Evolutionary conservation across 2,113 vertebrate species (phyloP), one percentile per base, ranked within the genome.

Genomic region (pig (Sus scrofa)): DNA sequence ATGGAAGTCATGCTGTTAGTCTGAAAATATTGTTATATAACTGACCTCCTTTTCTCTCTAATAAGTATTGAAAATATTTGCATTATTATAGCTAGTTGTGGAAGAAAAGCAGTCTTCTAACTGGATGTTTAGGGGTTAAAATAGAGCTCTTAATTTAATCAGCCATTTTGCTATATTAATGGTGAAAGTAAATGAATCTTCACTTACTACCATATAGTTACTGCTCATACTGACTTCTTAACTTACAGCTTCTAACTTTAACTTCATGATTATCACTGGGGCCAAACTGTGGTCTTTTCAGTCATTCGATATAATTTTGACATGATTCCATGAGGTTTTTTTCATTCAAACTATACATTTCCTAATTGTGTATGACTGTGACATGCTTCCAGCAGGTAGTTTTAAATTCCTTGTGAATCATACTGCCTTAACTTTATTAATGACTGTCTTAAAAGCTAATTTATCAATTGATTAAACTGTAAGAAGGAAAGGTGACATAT

Each of bases 371-470:
- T 91, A 1, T 67, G 92, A 54, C 19, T 75, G 15, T 84, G 62
- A 37, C 32, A n/a, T 93, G 12, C 32, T 95, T 91, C 58, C 30
- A 56, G 6, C 24, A 32, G 30, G 20, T 63, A 62, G 32, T 83
- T 65, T 93, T 74, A 81, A 92, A 70, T 94, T 82, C 14, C 65
- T 92, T 94, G 37, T 67, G 91, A 96, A 62, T 94, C 20, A 50
- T 52, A 44, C 89, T 78, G 2, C 1, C 58, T 96, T 94, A 73
- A 44, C 73, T 30, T 91, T 94, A 27, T 83, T 90, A 82, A 78
- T 52, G 77, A 22, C 52, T 79, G 0, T 54, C 77, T 93, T 82
- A 74, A 89, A 90, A 86, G 14, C 20, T 89, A 74, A 37, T 39
- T 94, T 60, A 71, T 60, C 75, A 88, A 37, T 52, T 24, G 9